Conservation (phyloP, 1,140 invertebrate species). For the Plectrocnemia conspersa region DNA sequence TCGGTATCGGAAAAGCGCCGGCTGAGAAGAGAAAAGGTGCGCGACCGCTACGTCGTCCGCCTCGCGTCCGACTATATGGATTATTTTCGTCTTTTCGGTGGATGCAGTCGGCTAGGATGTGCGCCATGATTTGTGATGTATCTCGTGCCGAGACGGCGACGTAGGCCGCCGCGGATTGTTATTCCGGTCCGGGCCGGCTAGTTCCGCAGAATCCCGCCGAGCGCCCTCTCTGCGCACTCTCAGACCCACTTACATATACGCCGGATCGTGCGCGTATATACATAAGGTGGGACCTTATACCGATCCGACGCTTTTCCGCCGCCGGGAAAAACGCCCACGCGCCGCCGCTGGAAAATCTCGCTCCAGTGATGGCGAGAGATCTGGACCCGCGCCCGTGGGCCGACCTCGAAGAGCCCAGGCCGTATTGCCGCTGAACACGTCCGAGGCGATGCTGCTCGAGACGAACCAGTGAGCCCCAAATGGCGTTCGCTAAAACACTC, state of each 20-base stretch:
- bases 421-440: not conserved
- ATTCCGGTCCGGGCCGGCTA: too few relatives aligned
- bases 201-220: conserved; percentile 2
- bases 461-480: conserved; percentile 11
- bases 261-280: conserved; percentile 5
- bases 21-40: too few relatives aligned
- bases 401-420: not conserved
- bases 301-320: conserved; percentile 1
- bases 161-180: too few relatives aligned
- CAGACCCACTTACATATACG: not conserved
- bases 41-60: too few relatives aligned
- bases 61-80: too few relatives aligned
- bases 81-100: too few relatives aligned
- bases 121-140: too few relatives aligned
- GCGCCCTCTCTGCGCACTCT: conserved; percentile 2
- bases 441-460: not conserved
- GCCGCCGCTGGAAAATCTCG: not conserved
- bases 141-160: too few relatives aligned
- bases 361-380: not conserved
- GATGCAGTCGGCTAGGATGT: too few relatives aligned
- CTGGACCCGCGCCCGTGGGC: not conserved
- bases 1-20: too few relatives aligned
- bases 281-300: conserved; percentile 1
- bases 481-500: conserved; percentile 9
- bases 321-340: not conserved